These are phyloP conservation scores for Epirrhoe tristata DNA, from an alignment of 2,888 invertebrate genomes.

Conservation along the genomic window DNA sequence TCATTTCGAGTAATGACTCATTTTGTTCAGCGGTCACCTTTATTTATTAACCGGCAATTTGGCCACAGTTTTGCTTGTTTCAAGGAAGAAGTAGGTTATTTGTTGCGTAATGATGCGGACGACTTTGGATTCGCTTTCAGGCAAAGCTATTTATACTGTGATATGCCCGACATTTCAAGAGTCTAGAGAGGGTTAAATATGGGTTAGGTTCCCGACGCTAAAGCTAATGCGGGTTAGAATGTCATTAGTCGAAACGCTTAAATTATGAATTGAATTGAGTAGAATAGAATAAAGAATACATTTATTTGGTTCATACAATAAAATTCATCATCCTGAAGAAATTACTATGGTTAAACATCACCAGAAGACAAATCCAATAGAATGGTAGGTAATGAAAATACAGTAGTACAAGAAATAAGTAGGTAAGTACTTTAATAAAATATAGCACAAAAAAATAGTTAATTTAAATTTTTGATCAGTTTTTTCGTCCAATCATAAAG, in stretches of 20 bases:
- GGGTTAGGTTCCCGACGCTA: neutral
- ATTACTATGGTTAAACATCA: no score
- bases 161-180: neutral
- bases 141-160: neutral
- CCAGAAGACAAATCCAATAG: no score
- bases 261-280: neutral
- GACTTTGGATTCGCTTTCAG: neutral
- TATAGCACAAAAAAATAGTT: no score
- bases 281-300: no score
- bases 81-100: slow-evolving; percentile 9
- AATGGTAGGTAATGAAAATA: no score
- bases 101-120: slow-evolving; percentile 11
- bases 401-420: no score
- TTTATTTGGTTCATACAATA: no score
- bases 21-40: slow-evolving; percentile 42
- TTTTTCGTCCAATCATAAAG: no score
- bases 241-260: neutral
- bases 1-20: slow-evolving; percentile 48
- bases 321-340: no score
- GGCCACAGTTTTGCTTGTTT: slow-evolving; percentile 12
- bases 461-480: no score
- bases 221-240: neutral
- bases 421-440: no score
- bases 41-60: slow-evolving; percentile 35
- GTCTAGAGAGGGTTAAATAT: neutral